Base-by-base conservation (phyloP, 2,888 invertebrate genomes). In the Lobophora halterata region DNA sequence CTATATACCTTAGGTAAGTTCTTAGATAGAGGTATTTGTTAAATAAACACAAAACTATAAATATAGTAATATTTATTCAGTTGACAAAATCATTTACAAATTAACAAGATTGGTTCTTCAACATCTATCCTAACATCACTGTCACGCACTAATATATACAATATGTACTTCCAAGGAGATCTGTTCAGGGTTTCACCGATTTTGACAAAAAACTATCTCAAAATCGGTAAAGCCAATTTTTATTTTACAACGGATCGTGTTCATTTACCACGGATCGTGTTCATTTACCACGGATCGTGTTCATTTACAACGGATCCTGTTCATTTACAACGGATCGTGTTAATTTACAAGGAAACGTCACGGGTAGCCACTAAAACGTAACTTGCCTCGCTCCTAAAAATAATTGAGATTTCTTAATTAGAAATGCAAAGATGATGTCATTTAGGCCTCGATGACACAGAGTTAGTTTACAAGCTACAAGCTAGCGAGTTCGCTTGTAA, bases 31-130 rank as follows among this genome's bases (percentile, higher is more conserved):
- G n/a, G n/a, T n/a, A n/a, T n/a, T n/a, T n/a, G n/a, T n/a, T n/a
- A n/a, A n/a, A n/a, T n/a, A 48, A 55, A 44, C 14, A 44, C 30
- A 24, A 40, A 35, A 39, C n/a, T 51, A 63, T 60, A 80, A 81
- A 81, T 82, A 82, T 82, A 82, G 78, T 80, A 81, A 81, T 78
- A 79, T 79, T 79, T 79, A 77, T 77, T 79, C 55, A 46, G 69
- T 64, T 61, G 60, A 61, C 63, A 60, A 67, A n/a, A 68, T 72
- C 65, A 67, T 65, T 68, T 64, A 72, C 70, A 74, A 67, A 63
- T 71, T 53, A 72, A 73, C 70, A 72, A 71, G 59, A 70, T 71
- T 68, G 69, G 66, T 65, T 68, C 70, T 49, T 64, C 69, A 65
- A 69, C 63, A 43, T 43, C 41, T 40, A 51, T 29, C 27, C 37